These are phyloP conservation scores for Lophochroa leadbeateri DNA, from an alignment of 2,113 vertebrate species.

Conservation along the genomic window DNA sequence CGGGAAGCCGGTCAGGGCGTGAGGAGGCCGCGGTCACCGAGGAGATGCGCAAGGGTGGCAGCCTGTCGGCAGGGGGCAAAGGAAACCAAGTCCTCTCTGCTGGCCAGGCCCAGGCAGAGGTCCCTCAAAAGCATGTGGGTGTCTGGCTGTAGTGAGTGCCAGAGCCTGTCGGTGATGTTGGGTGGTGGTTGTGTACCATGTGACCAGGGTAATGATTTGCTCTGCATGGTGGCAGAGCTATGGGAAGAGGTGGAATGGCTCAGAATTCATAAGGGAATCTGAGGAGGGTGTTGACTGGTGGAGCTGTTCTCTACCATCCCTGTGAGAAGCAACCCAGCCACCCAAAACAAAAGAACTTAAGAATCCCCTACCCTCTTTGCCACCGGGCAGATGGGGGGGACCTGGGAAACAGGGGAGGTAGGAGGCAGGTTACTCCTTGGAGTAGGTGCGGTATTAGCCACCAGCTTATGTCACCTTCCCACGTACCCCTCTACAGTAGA, in stretches of 20 bases:
- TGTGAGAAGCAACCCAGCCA: not conserved
- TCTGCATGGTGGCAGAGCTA: too few species aligned
- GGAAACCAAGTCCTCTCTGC: not conserved
- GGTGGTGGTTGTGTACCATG: too few species aligned
- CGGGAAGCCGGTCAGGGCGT: too few species aligned
- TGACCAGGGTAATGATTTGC: not conserved
- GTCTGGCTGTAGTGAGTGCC: too few species aligned
- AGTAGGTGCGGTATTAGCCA: not conserved
- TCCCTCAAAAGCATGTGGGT: not conserved
- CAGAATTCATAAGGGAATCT: not conserved
- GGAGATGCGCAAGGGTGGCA: too few species aligned
- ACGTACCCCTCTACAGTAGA: not conserved
- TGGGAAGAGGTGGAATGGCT: not conserved
- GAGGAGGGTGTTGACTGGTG: not conserved
- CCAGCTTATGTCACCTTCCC: not conserved
- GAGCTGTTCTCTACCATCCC: not conserved
- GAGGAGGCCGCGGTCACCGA: too few species aligned
- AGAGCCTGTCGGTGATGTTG: too few species aligned
- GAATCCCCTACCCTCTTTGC: not conserved
- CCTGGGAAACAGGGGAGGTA: not conserved
- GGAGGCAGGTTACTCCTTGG: not conserved
- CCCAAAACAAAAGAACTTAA: not conserved
- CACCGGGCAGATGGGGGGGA: not conserved
- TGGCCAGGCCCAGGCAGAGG: too few species aligned
- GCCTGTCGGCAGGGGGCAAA: not conserved